Conservation (phyloP, 1,140 invertebrate species). For the Phenacoccus solenopsis region DNA sequence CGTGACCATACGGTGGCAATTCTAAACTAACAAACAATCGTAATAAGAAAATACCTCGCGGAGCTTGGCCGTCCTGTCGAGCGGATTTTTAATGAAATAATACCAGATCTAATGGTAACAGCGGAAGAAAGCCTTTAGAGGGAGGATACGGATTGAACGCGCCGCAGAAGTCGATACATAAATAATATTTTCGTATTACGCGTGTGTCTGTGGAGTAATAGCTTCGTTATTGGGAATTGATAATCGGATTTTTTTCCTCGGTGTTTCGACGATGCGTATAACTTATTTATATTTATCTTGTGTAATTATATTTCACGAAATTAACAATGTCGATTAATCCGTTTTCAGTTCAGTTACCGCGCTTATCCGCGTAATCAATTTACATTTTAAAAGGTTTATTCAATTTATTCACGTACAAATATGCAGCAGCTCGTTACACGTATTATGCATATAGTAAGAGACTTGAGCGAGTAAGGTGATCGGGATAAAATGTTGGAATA, state of each 20-base stretch:
- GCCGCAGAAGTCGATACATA: neutral
- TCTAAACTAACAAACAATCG: constrained; percentile 15
- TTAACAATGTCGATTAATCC: neutral
- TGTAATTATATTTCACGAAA: neutral
- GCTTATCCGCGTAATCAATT: neutral
- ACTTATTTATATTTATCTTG: neutral
- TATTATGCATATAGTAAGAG: too few relatives aligned
- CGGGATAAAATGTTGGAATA: too few relatives aligned
- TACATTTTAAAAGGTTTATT: neutral
- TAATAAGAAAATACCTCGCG: constrained; percentile 8
- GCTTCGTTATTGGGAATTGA: neutral
- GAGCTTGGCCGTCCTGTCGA: neutral
- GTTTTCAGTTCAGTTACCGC: neutral
- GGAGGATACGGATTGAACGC: neutral
- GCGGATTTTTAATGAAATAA: neutral
- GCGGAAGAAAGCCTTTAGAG: neutral
- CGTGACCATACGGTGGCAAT: constrained; percentile 8
- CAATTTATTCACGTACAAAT: neutral
- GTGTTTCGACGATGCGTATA: neutral
- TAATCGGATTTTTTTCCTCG: constrained; percentile 7
- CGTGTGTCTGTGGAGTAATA: neutral
- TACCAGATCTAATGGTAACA: neutral
- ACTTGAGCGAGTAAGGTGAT: too few relatives aligned
- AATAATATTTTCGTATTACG: constrained; percentile 14
- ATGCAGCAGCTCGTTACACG: too few relatives aligned